Base-by-base conservation (phyloP, 2,888 invertebrate genomes). In the Andrena hattorfiana region DNA sequence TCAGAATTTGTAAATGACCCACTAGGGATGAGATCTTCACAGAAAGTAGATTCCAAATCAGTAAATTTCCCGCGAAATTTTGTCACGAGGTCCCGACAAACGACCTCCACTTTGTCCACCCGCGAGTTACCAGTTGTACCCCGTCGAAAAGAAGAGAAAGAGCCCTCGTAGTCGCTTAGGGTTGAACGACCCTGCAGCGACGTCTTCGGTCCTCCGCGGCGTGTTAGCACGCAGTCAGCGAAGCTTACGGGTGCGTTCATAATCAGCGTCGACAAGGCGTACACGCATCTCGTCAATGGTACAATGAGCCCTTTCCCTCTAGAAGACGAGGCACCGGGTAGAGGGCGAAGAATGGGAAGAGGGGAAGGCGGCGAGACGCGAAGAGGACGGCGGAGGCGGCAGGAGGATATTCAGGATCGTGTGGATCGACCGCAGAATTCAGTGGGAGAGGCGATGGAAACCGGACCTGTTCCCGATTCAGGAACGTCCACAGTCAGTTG, bases 201-300 rank as follows among this genome's bases (percentile, higher is more conserved):
- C 74, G 79, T 67, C 79, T 86, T 81, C 63, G 74, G 71, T 74
- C 73, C 82, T 73, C 63, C 80, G 20, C 77, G 70, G 66, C 85
- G 83, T 83, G 85, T 85, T 81, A 84, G 78, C 73, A 77, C 83
- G 85, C 85, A 84, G 81, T 79, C 78, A 77, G 79, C 81, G 76
- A 85, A 86, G 89, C 88, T 90, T 89, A 90, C 86, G 87, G 87
- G 85, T 86, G 89, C 90, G 90, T 90, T 90, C 90, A 90, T 91
- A 91, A 91, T 91, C 90, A 90, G 85, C 89, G 87, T 87, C 87
- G 90, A 90, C 89, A 90, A 90, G 87, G 84, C 88, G 84, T 89
- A 87, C 89, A 89, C 84, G 89, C 85, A 88, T 85, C 85, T 88
- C 87, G 79, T 83, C 82, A 83, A 78, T 77, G 83, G 80, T 81